These are phyloP conservation scores for Sylvia borin DNA, from an alignment of 2,797 vertebrate species.

Conservation along the genomic window DNA sequence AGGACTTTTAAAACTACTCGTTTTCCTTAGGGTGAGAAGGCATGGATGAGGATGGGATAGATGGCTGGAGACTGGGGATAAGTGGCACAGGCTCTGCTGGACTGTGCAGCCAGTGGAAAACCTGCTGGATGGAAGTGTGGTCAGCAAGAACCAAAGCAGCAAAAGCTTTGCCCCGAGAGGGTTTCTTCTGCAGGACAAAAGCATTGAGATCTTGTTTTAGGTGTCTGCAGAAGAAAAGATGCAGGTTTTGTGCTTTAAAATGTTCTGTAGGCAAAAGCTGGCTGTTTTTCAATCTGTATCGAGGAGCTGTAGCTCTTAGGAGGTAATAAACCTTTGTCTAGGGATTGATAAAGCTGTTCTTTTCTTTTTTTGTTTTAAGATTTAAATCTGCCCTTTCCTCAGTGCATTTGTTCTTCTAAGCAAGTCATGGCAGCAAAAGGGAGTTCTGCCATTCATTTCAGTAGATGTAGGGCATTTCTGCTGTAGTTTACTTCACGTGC, in stretches of 20 bases:
- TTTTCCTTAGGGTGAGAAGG: neutral
- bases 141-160: neutral
- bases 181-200: neutral
- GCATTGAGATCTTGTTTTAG: neutral
- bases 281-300: neutral
- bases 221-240: slow-evolving; percentile 11
- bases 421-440: neutral
- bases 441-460: neutral
- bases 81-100: neutral
- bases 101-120: neutral
- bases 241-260: neutral
- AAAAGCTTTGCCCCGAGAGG: neutral
- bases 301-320: neutral
- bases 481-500: neutral
- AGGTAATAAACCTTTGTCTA: neutral
- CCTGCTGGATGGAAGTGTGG: neutral
- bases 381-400: neutral
- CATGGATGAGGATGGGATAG: neutral
- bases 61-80: neutral
- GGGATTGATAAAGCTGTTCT: neutral
- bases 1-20: neutral
- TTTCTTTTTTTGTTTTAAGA: neutral
- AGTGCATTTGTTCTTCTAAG: neutral
- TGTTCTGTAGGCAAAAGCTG: slow-evolving; percentile 9
- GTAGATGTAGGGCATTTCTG: neutral